Evolutionary conservation across 2,113 vertebrate species (phyloP).

Genomic region (Clarias magur): DNA sequence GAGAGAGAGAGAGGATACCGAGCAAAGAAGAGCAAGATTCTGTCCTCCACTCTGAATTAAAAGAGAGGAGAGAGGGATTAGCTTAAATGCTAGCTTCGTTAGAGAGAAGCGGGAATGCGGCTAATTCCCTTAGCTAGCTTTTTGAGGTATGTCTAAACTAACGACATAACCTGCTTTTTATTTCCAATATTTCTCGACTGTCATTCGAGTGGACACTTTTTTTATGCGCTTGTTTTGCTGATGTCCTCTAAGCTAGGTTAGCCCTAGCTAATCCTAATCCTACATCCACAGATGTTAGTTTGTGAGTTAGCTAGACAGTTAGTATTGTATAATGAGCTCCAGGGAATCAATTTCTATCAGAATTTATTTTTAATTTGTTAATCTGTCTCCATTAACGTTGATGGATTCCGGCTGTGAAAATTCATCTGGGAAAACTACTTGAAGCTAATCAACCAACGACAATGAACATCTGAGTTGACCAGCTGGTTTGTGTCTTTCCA

Average conservation of each 20-base stretch:
- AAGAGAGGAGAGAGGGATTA: background rate
- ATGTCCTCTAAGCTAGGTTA: too few relatives aligned
- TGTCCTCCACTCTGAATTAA: background rate
- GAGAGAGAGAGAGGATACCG: background rate
- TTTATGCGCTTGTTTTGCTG: background rate
- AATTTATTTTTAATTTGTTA: background rate
- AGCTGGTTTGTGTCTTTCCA: background rate
- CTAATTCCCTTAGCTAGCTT: background rate
- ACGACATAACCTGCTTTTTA: background rate
- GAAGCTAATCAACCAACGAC: background rate
- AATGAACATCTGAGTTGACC: background rate
- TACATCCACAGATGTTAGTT: background rate
- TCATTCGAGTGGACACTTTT: background rate
- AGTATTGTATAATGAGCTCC: background rate
- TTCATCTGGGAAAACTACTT: background rate
- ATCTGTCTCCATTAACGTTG: background rate
- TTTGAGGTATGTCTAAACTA: too few relatives aligned
- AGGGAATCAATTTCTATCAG: background rate
- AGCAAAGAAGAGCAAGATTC: background rate
- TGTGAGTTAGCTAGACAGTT: background rate
- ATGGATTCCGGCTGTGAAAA: slow-evolving; percentile 19
- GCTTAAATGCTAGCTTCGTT: background rate
- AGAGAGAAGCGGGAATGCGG: background rate
- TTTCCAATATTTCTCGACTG: background rate
- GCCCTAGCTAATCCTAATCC: background rate